phyloP scores from a whole-genome alignment of 2,113 vertebrate species.

The Hystrix brachyura region DNA sequence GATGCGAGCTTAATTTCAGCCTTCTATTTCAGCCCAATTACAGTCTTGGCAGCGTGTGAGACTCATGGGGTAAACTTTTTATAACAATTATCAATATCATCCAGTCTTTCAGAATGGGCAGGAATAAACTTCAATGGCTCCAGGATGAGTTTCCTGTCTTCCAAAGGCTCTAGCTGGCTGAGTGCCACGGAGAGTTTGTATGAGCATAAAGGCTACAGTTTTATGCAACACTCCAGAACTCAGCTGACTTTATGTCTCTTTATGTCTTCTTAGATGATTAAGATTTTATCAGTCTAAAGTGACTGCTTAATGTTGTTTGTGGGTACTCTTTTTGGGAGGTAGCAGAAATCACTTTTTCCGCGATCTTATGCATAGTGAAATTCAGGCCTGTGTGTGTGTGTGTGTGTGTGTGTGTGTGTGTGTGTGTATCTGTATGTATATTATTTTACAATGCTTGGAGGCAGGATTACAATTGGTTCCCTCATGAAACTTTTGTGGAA shows the following conservation, averaged over 20 bases:
- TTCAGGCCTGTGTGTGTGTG: neutral
- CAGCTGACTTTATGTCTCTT: slow-evolving; percentile 32
- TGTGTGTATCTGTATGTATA: neutral
- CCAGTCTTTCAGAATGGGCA: slow-evolving; percentile 74
- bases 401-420: neutral
- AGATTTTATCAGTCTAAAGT: neutral
- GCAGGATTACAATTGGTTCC: neutral
- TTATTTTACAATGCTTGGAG: neutral
- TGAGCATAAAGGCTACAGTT: neutral
- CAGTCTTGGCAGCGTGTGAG: slow-evolving; percentile 73
- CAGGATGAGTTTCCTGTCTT: slow-evolving; percentile 63
- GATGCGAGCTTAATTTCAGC: slow-evolving; percentile 70
- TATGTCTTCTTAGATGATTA: neutral
- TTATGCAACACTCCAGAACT: slow-evolving; percentile 26
- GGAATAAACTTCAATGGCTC: slow-evolving; percentile 66
- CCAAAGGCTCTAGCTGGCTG: slow-evolving; percentile 42
- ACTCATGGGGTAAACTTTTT: slow-evolving; percentile 74
- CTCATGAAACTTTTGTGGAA: neutral
- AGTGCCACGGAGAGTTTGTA: slow-evolving; percentile 23
- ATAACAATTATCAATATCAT: slow-evolving; percentile 77
- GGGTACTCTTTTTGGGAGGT: neutral
- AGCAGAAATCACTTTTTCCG: neutral
- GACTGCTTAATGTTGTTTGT: neutral
- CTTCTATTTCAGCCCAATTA: slow-evolving; percentile 73
- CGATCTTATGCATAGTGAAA: neutral